Base-by-base conservation (phyloP, 2,888 invertebrate species). In the Sacculina carcini region DNA sequence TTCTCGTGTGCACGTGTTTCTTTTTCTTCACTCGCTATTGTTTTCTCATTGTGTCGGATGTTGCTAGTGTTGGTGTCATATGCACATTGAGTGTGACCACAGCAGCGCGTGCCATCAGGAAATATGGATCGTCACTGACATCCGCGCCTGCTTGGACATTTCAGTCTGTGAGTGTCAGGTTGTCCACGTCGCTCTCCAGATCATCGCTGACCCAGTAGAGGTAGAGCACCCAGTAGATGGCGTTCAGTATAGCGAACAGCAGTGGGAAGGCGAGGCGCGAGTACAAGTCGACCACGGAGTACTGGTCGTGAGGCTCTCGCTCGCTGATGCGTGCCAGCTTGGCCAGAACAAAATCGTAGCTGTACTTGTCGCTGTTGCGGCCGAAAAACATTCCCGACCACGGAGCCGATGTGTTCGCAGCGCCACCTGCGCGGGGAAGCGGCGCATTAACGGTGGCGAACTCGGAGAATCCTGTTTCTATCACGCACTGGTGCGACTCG, bases 121-220 rank as follows among this genome's bases (percentile, higher is more conserved):
- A n/a, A n/a, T n/a, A n/a, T n/a, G n/a, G n/a, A n/a, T n/a, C n/a
- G n/a, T n/a, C n/a, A n/a, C n/a, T n/a, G n/a, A n/a, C n/a, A n/a
- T n/a, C n/a, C n/a, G n/a, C n/a, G n/a, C n/a, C 40, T 23, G 40
- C 16, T 19, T 19, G 40, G 40, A 40, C n/a, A n/a, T n/a, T n/a
- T n/a, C n/a, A n/a, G n/a, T n/a, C n/a, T n/a, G n/a, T n/a, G n/a
- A n/a, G n/a, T n/a, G n/a, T n/a, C n/a, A n/a, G n/a, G n/a, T n/a
- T n/a, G n/a, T n/a, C n/a, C n/a, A n/a, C n/a, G n/a, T n/a, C n/a
- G n/a, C n/a, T n/a, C n/a, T n/a, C n/a, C n/a, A 55, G 54, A 29
- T 56, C 56, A 26, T 56, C 56, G 5, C 53, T 52, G 34, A 56
- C 55, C 44, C 53, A 53, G 42, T 56, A 56, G 31, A 54, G 53